These are phyloP conservation scores for Ptychadena robeensis DNA, from an alignment of 2,797 vertebrate genomes.

Conservation along the genomic window DNA sequence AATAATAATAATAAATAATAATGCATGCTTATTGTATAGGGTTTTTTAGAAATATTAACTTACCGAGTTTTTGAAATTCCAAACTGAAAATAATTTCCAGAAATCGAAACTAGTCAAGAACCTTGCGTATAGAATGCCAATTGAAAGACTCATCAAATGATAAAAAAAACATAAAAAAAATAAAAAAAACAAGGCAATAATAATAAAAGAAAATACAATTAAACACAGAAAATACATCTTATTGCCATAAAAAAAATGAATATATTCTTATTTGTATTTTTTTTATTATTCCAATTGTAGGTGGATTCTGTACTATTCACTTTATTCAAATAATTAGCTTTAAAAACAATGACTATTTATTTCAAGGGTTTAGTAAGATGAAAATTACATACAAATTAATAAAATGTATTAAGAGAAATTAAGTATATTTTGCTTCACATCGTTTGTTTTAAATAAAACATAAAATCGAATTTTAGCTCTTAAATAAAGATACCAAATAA, in stretches of 20 bases:
- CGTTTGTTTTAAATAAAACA: conserved; percentile 36
- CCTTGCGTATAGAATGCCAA: conserved; percentile 7
- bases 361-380: conserved; percentile 52
- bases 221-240: conserved; percentile 35
- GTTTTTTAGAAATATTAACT: conserved; percentile 3
- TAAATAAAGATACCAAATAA: conserved; percentile 53
- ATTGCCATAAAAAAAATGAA: conserved; percentile 51
- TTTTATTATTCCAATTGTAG: conserved; percentile 15
- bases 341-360: conserved; percentile 43
- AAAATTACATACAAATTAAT: conserved; percentile 52
- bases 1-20: conserved; percentile 47
- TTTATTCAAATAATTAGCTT: conserved; percentile 2
- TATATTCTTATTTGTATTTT: conserved; percentile 21
- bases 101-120: not conserved
- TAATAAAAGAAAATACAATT: conserved; percentile 19
- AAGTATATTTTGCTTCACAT: conserved; percentile 15
- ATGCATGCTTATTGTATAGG: conserved; percentile 31
- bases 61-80: conserved; percentile 17
- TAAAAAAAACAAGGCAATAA: not conserved
- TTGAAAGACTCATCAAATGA: not conserved
- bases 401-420: conserved; percentile 20
- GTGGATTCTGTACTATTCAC: not conserved
- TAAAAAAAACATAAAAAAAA: not conserved
- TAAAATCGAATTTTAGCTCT: conserved; percentile 34
- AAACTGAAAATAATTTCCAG: conserved; percentile 4